Evolutionary conservation across 1,140 invertebrate genomes (phyloP).

Genomic region (Plodia interpunctella): DNA sequence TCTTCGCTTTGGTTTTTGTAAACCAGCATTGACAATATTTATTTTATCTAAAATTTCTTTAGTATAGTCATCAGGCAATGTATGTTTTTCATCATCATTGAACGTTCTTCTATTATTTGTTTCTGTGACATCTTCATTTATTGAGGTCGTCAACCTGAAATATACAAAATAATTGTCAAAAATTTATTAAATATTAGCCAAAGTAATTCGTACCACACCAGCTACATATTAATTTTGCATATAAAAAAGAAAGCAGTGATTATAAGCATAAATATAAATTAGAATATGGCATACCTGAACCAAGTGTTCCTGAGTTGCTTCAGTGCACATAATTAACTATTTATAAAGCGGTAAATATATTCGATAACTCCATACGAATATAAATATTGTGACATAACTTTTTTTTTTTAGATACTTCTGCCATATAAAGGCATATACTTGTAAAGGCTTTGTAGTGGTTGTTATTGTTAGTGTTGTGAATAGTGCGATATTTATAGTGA

Average conservation of each 20-base stretch:
- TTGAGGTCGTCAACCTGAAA: constrained; percentile 38
- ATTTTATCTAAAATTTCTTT: constrained; percentile 62
- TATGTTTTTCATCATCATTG: constrained; percentile 36
- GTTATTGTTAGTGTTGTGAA: neutral
- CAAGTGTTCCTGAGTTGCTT: constrained; percentile 23
- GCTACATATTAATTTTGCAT: constrained; percentile 36
- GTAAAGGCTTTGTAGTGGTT: constrained; percentile 4
- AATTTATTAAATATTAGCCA: constrained; percentile 11
- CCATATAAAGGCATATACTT: neutral
- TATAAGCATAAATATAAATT: constrained; percentile 24
- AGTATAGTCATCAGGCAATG: constrained; percentile 26
- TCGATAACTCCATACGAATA: neutral
- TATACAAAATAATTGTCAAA: constrained; percentile 11
- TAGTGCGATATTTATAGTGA: constrained; percentile 13
- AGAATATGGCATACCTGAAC: constrained; percentile 49
- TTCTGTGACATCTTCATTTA: constrained; percentile 15
- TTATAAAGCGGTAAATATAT: constrained; percentile 7
- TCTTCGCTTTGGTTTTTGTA: constrained; percentile 41
- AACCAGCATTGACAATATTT: constrained; percentile 49
- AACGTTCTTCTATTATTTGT: constrained; percentile 4
- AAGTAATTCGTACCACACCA: constrained; percentile 19
- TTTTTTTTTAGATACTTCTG: neutral
- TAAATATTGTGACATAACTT: neutral
- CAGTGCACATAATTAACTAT: constrained; percentile 7
- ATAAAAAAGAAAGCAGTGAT: constrained; percentile 31